Evolutionary conservation across 2,888 invertebrate genomes (phyloP), one percentile per base, ranked within the genome.

Genomic region (Andrena fulva): DNA sequence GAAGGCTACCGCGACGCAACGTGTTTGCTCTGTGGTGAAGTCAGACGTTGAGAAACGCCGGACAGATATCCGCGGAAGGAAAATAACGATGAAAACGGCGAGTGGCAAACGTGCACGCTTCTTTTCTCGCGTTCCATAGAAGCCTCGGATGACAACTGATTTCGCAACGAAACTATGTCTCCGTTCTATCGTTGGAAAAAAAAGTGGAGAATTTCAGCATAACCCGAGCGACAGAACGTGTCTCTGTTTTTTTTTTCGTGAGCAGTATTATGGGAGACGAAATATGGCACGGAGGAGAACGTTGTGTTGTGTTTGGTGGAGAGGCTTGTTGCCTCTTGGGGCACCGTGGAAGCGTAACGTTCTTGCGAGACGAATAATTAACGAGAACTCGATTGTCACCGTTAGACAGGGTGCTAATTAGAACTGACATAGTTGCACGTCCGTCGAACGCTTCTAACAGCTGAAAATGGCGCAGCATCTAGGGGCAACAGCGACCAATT

Each of bases 351-450:
- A 70, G 8, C 35, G 54, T 52, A 42, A 56, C 10, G 33, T 48
- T 33, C 29, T 31, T 54, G 69, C 27, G 29, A n/a, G 50, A 20
- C 48, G 50, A 35, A 52, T 72, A 82, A 78, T 82, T 72, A 84
- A 78, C 54, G 63, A 78, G 70, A 66, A 73, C 75, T 69, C 75
- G 72, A 73, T 75, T 29, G 52, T 12, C 7, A 16, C 48, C 24
- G 1, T 0, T 1, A 8, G 20, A 29, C 69, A 31, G 52, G 56
- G 73, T 70, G 78, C 75, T 66, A 62, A 82, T 78, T 75, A 68
- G 73, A 59, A 6, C 12, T 24, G 29, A 50, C 82, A 80, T 82
- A 75, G 75, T 79, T 80, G 64, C 82, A 80, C 82, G 82, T 80
- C 5, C 31, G 35, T 59, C 62, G 6, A 77, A 31, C 42, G 33